Base-by-base conservation (phyloP, 2,797 vertebrate genomes). In the Myotis daubentonii region DNA sequence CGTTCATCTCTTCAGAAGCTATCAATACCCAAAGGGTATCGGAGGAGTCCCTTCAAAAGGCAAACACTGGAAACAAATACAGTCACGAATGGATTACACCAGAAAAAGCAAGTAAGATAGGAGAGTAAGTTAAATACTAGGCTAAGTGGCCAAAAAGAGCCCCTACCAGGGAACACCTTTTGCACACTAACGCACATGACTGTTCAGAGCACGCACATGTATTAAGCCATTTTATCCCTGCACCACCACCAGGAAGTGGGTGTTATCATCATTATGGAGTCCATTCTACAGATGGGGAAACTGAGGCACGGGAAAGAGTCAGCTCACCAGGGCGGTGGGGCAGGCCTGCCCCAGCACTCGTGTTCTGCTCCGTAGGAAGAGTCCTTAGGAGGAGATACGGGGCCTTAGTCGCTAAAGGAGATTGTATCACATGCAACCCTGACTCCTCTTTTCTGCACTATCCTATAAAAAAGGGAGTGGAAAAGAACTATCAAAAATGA, bases 131-230 rank as follows among this genome's bases (percentile, higher is more conserved):
- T 13, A 44, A 62, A 62, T 22, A 41, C 13, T 1, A 6, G 72
- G 47, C 20, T 23, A 17, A 62, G 30, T 8, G 9, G 8, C 66
- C 68, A 16, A 3, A 12, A 74, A 22, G 33, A 33, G 16, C 23
- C 51, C 47, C 19, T 0, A 4, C 10, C 2, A 8, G 47, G 1
- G 8, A 33, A 3, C 16, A 2, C 4, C 2, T 11, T 49, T 1
- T 55, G 33, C 36, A 22, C 17, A 20, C 2, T 0, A 19, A 19
- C 7, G 2, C 41, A 2, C 33, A 11, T 6, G 1, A 30, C 6
- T 19, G 6, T 36, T 44, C 49, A 44, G 17, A 23, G 20, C 5
- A 25, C 1, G 1, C 0, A 0, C 23, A 16, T 7, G 47, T 36
- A 23, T 3, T n/a, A 8, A 49, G 11, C 8, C 12, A 4, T 11